A percentile compares a stretch with the other conserved stretches of the same genome.
These are phyloP conservation scores for Drepanosiphum platanoidis DNA, from an alignment of 2,888 invertebrate genomes.

Conservation along the genomic window DNA sequence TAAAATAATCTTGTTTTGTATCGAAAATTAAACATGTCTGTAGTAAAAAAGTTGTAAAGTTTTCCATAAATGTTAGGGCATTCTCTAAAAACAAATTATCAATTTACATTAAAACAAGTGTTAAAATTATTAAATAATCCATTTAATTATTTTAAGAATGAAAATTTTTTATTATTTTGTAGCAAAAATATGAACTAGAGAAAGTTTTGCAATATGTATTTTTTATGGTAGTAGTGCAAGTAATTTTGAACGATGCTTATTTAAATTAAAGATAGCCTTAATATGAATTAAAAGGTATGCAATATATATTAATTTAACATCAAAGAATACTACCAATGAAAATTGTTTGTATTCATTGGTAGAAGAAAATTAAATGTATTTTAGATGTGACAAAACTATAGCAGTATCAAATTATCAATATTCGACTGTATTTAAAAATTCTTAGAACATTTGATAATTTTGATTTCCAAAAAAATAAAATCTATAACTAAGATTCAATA, in stretches of 20 bases:
- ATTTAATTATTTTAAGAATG: too few relatives aligned
- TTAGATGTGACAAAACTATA: too few relatives aligned
- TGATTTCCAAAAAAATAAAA: too few relatives aligned
- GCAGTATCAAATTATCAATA: too few relatives aligned
- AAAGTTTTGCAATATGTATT: neutral
- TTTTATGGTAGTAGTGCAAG: neutral
- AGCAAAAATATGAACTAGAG: neutral
- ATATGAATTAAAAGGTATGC: too few relatives aligned
- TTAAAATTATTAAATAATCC: neutral
- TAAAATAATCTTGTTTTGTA: slow-evolving; percentile 89
- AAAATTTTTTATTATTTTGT: neutral
- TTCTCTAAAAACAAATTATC: slow-evolving; percentile 71
- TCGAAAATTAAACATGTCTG: slow-evolving; percentile 89
- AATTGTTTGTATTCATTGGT: too few relatives aligned
- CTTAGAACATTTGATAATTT: too few relatives aligned
- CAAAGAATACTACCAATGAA: too few relatives aligned
- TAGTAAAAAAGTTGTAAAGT: slow-evolving; percentile 93
- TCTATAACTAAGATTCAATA: too few relatives aligned
- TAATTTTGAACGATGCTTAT: neutral
- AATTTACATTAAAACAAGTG: neutral
- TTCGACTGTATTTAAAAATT: too few relatives aligned
- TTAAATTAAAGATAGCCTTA: neutral
- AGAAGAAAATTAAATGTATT: too few relatives aligned
- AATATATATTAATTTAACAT: too few relatives aligned
- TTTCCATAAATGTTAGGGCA: slow-evolving; percentile 95